Conservation (phyloP, 2,797 vertebrate species). For the Danio jaintianensis region DNA sequence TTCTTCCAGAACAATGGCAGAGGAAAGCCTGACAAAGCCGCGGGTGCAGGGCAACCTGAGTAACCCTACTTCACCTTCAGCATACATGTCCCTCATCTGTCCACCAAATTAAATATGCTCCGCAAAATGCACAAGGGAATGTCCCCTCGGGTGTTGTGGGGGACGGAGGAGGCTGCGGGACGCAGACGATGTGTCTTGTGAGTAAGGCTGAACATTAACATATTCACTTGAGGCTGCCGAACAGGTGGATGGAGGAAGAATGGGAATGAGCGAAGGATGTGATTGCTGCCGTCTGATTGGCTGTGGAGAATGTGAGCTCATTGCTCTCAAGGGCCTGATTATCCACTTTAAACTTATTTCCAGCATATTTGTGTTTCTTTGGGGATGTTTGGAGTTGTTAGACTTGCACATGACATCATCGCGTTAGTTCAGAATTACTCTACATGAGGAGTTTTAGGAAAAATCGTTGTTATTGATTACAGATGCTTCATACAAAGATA, state of each 20-base stretch:
- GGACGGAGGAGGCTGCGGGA: constrained; percentile 19
- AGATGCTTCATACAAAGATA: too few relatives aligned
- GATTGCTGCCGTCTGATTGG: constrained; percentile 48
- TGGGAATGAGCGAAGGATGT: constrained; percentile 20
- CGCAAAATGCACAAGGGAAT: constrained; percentile 60
- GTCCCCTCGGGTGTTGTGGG: constrained; percentile 51
- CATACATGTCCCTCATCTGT: constrained; percentile 58
- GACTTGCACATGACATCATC: constrained; percentile 30
- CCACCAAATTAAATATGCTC: constrained; percentile 61
- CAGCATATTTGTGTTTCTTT: constrained; percentile 59
- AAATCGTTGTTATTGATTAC: too few relatives aligned
- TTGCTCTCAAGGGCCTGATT: constrained; percentile 56
- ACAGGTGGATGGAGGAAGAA: constrained; percentile 55
- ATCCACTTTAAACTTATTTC: constrained; percentile 53
- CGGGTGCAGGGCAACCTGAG: constrained; percentile 62
- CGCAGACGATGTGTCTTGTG: constrained; percentile 27
- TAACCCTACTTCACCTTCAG: constrained; percentile 55
- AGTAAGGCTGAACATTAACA: constrained; percentile 47
- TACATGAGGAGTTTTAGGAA: too few relatives aligned
- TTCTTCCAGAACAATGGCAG: constrained; percentile 61
- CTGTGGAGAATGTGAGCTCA: constrained; percentile 41
- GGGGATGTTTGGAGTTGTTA: constrained; percentile 44
- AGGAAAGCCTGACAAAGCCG: constrained; percentile 65
- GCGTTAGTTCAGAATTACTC: too few relatives aligned
- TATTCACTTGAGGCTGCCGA: constrained; percentile 51